Evolutionary conservation across 2,888 invertebrate species (phyloP), one percentile per base, ranked within the genome.

Genomic region (Drosophila peninsularis): DNA sequence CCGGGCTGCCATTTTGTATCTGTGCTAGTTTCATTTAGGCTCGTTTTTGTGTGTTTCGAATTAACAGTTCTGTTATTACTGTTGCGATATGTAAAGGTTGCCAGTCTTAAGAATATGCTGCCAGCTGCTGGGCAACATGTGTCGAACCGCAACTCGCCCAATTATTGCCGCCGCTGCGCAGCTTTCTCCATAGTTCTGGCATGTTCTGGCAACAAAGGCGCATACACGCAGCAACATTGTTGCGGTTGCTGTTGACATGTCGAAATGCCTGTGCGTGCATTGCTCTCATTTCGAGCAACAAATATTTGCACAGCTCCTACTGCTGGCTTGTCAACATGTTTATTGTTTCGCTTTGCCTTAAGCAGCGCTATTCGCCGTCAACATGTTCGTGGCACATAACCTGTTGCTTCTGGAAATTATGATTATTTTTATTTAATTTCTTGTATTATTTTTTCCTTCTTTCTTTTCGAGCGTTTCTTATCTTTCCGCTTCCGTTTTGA

Each of bases 221-320:
- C n/a, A n/a, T n/a, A 11, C 11, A 21, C 37, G 57, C 76, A 68
- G 77, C 87, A 83, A 80, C 87, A 80, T 62, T 89, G 87, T 68
- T 73, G 88, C 75, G 60, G 82, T 37, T 49, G 47, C 10, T 30
- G 47, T 47, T 47, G 68, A 73, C 89, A 76, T 85, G 89, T 88
- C 72, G 75, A 88, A 86, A 87, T 90, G 74, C 85, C 78, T 75
- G 70, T 70, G 84, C 78, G 90, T 86, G 71, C 84, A 75, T 90
- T 85, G 84, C 84, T 85, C 89, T 83, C 89, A 89, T 88, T 88
- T 90, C 69, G 71, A 65, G 71, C 75, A 74, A 78, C 82, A 84
- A 86, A 88, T 84, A 84, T 90, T 82, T 82, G 75, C 82, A 62
- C 82, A 82, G 64, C 75, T 58, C 49, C 62, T 21, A 3, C n/a